Evolutionary conservation across 2,113 vertebrate genomes (phyloP).

Genomic region (Chamaea fasciata): DNA sequence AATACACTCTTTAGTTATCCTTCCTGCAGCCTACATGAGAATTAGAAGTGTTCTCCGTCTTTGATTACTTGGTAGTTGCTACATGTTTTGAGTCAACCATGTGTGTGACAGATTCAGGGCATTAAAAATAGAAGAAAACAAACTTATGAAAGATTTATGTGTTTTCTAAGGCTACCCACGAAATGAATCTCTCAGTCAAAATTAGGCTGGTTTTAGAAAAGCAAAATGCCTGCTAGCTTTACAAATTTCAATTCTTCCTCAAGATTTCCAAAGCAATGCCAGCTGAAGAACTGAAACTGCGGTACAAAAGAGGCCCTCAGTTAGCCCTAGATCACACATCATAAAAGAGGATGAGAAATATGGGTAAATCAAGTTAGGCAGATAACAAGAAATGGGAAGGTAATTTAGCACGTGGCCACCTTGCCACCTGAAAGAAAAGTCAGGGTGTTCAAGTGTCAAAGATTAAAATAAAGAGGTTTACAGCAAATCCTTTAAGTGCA

Average conservation of each 20-base stretch:
- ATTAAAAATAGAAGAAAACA: slow-evolving; percentile 50
- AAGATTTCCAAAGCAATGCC: background rate
- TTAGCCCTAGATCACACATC: background rate
- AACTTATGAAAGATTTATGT: slow-evolving; percentile 48
- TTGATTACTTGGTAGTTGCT: background rate
- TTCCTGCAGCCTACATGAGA: background rate
- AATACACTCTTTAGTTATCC: background rate
- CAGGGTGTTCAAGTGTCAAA: background rate
- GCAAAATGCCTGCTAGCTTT: background rate
- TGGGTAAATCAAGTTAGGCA: background rate
- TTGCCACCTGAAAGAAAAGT: background rate
- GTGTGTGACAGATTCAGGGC: slow-evolving; percentile 21
- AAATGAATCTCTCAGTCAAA: background rate
- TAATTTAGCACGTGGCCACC: background rate
- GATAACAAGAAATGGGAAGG: background rate
- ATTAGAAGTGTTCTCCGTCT: background rate
- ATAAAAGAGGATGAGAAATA: background rate
- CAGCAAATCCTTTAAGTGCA: background rate
- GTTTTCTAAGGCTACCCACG: slow-evolving; percentile 2
- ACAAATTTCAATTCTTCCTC: background rate
- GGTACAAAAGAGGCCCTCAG: background rate
- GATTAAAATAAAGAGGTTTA: background rate
- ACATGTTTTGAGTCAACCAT: slow-evolving; percentile 1
- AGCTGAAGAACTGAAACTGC: background rate
- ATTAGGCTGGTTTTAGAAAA: background rate